phyloP scores from a whole-genome alignment of 2,797 vertebrate genomes.

The Syngnathus rostellatus region DNA sequence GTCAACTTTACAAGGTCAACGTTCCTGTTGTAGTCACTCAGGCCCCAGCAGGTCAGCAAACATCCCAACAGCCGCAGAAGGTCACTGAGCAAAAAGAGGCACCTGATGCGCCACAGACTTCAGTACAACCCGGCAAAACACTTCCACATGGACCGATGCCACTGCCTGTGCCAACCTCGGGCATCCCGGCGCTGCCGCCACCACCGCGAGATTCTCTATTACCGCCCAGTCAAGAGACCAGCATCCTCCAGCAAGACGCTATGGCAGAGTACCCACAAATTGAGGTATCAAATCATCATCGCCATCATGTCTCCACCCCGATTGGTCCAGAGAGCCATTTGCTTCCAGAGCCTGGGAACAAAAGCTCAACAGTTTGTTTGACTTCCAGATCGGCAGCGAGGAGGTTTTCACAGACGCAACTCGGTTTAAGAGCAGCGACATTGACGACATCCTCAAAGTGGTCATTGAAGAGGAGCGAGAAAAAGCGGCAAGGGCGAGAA shows the following conservation, averaged over 20 bases:
- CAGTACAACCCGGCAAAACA: constrained; percentile 20
- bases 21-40: constrained; percentile 88
- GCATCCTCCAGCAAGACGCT: constrained; percentile 13
- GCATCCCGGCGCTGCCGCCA: constrained; percentile 12
- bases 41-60: constrained; percentile 62
- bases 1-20: constrained; percentile 90
- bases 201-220: constrained; percentile 8
- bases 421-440: constrained; percentile 38
- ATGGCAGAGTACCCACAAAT: constrained; percentile 27
- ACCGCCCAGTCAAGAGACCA: constrained; percentile 15
- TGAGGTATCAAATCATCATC: not conserved
- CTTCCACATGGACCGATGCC: constrained; percentile 37
- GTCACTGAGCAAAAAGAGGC: constrained; percentile 59
- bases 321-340: constrained; percentile 46
- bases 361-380: constrained; percentile 38
- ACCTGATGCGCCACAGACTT: constrained; percentile 24
- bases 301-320: constrained; percentile 14
- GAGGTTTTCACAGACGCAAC: constrained; percentile 21
- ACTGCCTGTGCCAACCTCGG: constrained; percentile 23
- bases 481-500: constrained; percentile 36
- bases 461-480: constrained; percentile 54
- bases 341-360: constrained; percentile 52
- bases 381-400: constrained; percentile 33
- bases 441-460: constrained; percentile 58
- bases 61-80: constrained; percentile 63